Conservation (phyloP, 2,113 vertebrate species). For the Calyptommatus sinebrachiatus region DNA sequence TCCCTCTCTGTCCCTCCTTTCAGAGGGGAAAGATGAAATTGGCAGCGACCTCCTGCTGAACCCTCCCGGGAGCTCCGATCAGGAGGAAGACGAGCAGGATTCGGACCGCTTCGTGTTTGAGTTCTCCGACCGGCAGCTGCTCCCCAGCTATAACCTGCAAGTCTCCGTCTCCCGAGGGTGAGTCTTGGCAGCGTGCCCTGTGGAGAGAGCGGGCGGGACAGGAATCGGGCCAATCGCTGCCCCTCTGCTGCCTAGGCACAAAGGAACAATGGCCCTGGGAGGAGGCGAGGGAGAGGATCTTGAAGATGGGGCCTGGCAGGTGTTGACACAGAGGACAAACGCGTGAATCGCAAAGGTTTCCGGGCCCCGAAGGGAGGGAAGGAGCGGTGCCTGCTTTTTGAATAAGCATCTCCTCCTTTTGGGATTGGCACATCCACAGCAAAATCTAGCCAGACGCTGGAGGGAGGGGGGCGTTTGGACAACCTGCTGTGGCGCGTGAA, state of each 20-base stretch:
- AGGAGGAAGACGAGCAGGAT: constrained; percentile 79
- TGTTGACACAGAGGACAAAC: neutral
- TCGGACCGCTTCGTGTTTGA: constrained; percentile 91
- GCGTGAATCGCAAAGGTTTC: neutral
- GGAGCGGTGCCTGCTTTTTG: neutral
- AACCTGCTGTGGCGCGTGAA: neutral
- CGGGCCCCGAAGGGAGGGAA: neutral
- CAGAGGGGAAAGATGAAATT: constrained; percentile 88
- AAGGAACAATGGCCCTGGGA: neutral
- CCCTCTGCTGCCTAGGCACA: neutral
- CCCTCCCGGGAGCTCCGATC: constrained; percentile 77
- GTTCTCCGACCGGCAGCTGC: constrained; percentile 90
- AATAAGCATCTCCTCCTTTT: neutral
- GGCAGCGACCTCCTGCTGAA: constrained; percentile 89
- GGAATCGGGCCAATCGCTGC: neutral
- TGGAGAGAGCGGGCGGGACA: neutral
- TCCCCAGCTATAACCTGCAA: constrained; percentile 94
- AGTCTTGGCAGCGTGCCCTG: constrained; percentile 60
- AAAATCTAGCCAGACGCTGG: neutral
- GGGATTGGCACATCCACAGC: neutral
- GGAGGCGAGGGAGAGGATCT: neutral
- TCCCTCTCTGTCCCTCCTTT: constrained; percentile 30
- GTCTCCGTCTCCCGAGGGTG: constrained; percentile 92
- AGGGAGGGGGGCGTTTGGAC: neutral
- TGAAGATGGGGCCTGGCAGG: neutral